phyloP scores from a whole-genome alignment of 2,888 invertebrate species.

The Crocallis elinguaria region DNA sequence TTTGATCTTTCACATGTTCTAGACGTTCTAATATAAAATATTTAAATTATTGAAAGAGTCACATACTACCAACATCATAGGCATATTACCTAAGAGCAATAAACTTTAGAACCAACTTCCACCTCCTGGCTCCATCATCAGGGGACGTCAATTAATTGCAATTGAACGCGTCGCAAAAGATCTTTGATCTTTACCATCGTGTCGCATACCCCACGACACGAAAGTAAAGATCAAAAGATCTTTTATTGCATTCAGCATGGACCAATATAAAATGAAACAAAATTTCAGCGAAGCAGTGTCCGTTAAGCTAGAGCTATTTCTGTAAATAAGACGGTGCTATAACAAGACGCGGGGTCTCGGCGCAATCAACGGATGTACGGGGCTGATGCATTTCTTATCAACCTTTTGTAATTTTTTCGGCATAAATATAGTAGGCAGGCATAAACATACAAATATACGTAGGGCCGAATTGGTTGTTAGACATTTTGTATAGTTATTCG shows the following conservation, averaged over 20 bases:
- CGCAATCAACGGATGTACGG: constrained; percentile 42
- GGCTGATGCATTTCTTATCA: constrained; percentile 46
- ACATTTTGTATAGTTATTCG: background rate
- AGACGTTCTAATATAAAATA: background rate
- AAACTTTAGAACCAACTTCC: no score
- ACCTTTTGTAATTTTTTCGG: constrained; percentile 24
- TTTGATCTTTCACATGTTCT: background rate
- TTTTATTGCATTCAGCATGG: background rate
- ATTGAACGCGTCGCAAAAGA: no score
- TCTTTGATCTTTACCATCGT: no score
- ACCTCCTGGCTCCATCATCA: no score
- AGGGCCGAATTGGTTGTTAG: background rate
- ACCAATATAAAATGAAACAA: background rate
- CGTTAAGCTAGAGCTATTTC: background rate
- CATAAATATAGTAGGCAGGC: constrained; percentile 17
- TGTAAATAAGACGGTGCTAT: background rate
- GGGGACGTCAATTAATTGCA: no score
- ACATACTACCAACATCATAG: no score
- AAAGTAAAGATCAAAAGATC: background rate
- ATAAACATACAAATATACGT: no score
- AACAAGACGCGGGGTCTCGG: constrained; percentile 34
- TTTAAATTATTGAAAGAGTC: background rate
- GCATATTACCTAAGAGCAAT: no score
- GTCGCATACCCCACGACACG: background rate
- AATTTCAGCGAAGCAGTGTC: background rate